Base-by-base conservation (phyloP, 2,888 invertebrate genomes). In the Pristionchus entomophagus region DNA sequence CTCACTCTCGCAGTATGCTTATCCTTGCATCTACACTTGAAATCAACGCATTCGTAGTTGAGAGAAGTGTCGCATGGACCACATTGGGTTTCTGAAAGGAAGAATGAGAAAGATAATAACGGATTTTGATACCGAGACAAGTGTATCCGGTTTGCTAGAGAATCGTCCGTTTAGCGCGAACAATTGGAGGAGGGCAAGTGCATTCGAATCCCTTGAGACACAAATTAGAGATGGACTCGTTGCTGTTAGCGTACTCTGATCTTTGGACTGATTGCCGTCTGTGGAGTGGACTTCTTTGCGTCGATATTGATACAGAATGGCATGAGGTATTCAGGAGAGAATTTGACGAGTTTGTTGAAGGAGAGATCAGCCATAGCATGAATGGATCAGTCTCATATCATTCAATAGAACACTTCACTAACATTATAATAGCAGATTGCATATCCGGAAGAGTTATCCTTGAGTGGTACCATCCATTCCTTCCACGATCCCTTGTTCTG, bases 401-500 rank as follows among this genome's bases (percentile, higher is more conserved):
- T 45, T 45, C 6, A 45, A 6, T 45, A 45, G 14, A 45, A 10
- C 45, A 14, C 17, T n/a, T n/a, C n/a, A n/a, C n/a, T n/a, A 14
- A 84, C 85, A 32, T 45, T 85, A 51, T 85, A 69, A 26, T 85
- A 85, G 78, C 85, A 85, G 29, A 51, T 41, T 3, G 85, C 85
- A 38, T 78, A 85, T 53, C 51, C 77, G 14, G 85, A 85, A n/a
- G 35, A n/a, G 56, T 77, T 77, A 17, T 59, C 65, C 62, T 85
- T 85, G 6, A 78, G 85, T 0, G 78, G 26, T 26, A 85, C 78
- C 85, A 85, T 85, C 84, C 84, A 84, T n/a, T 73, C 73, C 51
- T 73, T 73, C 84, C 84, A 84, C 2, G 38, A 35, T 29, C 84
- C 84, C 35, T 84, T 84, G 38, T 84, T 73, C 32, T 49, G 8